Evolutionary conservation across 2,888 invertebrate genomes (phyloP), one percentile per base, ranked within the genome.

Genomic region (Nowickia ferox): DNA sequence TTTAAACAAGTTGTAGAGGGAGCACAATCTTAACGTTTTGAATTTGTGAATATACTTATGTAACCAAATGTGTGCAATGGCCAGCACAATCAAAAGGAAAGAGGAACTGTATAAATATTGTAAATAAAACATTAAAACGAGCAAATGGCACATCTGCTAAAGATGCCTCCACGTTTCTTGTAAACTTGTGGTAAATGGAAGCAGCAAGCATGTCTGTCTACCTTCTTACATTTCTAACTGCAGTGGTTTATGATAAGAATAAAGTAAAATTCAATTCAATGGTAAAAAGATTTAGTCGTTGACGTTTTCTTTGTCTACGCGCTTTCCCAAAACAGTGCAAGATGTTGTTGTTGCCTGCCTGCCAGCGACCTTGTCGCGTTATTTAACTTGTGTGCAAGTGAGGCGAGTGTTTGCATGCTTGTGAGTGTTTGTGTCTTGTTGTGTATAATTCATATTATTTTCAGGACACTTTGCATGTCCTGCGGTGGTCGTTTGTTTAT

Each of bases 401-500:
- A 63, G 30, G 55, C 9, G 13, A 59, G 57, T 74, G 44, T 65
- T 40, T 72, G 13, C n/a, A 38, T 38, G 76, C 11, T 5, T 30
- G 68, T 79, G 42, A 57, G 30, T 71, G n/a, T 46, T 1, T 81
- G 51, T 66, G 30, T 89, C 88, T 88, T 87, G 87, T 87, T 71
- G 87, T 75, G 88, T 89, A 89, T 88, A 88, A 88, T 89, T 89
- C 89, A 89, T 89, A 89, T 88, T 81, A 74, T 57, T 81, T 78
- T 90, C 89, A 90, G 89, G 89, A 90, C 68, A 89, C 80, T 89
- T 89, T 90, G 89, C 90, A 89, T 91, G 90, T 91, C 91, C 90
- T 91, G 91, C 89, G 91, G 91, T 90, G 91, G 89, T 90, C 91
- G 91, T 91, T 91, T 91, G 89, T 90, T 90, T 90, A 89, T 89